A percentile compares a stretch with the other conserved stretches of the same genome.
phyloP scores from a whole-genome alignment of 2,797 vertebrate species.

The Brachyrhaphis roseni region DNA sequence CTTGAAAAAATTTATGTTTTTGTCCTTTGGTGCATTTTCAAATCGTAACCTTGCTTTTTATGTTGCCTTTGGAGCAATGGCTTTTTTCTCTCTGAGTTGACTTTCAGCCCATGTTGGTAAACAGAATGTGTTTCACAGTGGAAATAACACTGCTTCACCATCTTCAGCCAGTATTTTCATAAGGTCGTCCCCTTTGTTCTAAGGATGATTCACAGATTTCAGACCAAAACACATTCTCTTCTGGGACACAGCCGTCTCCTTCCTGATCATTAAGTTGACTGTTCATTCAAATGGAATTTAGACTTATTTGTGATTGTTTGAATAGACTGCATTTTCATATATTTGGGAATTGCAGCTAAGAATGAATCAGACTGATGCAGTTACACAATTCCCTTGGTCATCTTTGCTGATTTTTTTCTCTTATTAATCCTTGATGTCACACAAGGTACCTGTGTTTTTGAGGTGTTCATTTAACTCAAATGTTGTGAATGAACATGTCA shows the following conservation, averaged over 20 bases:
- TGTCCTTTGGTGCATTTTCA: background rate
- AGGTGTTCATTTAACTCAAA: background rate
- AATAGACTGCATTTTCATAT: background rate
- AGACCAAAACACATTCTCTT: background rate
- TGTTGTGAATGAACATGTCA: background rate
- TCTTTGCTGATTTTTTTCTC: background rate
- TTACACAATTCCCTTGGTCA: background rate
- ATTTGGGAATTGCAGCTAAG: background rate
- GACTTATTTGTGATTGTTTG: background rate
- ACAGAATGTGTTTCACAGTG: background rate
- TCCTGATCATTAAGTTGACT: background rate
- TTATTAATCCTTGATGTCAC: background rate
- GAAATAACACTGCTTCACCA: background rate
- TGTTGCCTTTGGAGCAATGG: background rate
- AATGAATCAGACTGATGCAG: background rate
- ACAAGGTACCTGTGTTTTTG: background rate
- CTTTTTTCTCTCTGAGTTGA: background rate
- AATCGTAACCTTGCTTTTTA: background rate
- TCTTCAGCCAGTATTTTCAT: background rate
- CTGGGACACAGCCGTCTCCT: background rate
- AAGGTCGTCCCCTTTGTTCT: background rate
- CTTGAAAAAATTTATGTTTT: background rate
- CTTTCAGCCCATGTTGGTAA: background rate
- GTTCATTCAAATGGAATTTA: background rate
- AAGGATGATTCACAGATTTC: background rate